Conservation (phyloP, 92 coral and sea anemone species). For the Palythoa grandis region DNA sequence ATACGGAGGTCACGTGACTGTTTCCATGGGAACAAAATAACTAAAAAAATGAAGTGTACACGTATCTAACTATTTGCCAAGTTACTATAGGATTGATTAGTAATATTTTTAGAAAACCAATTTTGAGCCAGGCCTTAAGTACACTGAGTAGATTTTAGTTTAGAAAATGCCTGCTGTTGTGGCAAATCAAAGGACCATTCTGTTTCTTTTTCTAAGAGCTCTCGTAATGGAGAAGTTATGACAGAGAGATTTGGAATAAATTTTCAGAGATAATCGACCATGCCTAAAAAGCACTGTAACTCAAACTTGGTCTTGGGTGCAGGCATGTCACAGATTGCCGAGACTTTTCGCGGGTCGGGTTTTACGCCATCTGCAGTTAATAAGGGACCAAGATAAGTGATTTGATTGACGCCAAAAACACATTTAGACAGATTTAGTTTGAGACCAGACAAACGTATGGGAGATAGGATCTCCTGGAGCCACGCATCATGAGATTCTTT, state of each 20-base stretch:
- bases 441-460: neutral
- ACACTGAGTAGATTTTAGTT: no score
- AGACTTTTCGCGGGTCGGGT: neutral
- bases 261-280: neutral
- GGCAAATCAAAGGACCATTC: no score
- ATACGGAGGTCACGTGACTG: constrained; percentile 31
- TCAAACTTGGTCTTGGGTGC: neutral
- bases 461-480: no score
- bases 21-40: constrained; percentile 13
- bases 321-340: neutral
- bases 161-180: no score
- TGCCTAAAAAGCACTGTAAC: neutral
- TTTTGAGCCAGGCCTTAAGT: constrained; percentile 12
- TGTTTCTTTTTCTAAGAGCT: no score
- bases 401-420: neutral
- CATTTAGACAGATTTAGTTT: neutral
- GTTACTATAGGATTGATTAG: constrained; percentile 9
- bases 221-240: neutral
- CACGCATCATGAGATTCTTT: no score
- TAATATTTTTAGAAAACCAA: constrained; percentile 2
- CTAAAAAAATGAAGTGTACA: neutral
- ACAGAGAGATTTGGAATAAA: neutral
- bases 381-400: neutral
- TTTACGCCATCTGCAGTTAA: neutral
- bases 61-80: constrained; percentile 18